Base-by-base conservation (phyloP, 1,140 invertebrate species). In the Oncopeltus fasciatus region DNA sequence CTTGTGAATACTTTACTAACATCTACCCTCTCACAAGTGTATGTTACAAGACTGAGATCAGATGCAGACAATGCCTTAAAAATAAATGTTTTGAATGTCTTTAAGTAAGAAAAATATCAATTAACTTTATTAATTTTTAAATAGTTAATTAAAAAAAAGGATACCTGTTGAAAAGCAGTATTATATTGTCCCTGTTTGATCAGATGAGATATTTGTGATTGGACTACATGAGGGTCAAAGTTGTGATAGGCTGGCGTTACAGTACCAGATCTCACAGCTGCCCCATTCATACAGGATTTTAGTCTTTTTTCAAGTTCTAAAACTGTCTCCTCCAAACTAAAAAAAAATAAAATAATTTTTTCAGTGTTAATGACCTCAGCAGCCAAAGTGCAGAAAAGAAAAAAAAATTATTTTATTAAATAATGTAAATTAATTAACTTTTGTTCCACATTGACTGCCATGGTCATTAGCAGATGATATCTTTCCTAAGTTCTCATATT, bases 151-250 rank as follows among this genome's bases (percentile, higher is more conserved):
- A 49, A 1, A 20, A 20, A 21, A 49, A 1, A 21, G 43, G 24
- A 69, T 69, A 80, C 92, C 75, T 91, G 80, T 72, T 94, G 88
- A 73, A 95, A 94, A 14, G 91, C 92, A 56, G 84, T 81, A 74
- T 92, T 91, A 1, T 86, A 75, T 70, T 91, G 85, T 2, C 87
- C 86, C 65, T 82, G 78, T 31, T 78, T 74, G 20, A 93, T 73
- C n/a, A 88, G 74, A 24, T 84, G 80, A 66, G 86, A 77, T 51
- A 93, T 83, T 66, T 86, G 83, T n/a, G 81, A 75, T 68, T 86
- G 80, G 63, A 78, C 77, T 64, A 78, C 76, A 65, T 82, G 79
- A n/a, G 79, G 71, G 70, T 85, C 82, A 43, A 77, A 73, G n/a
- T 75, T 68, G 47, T 77, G 75, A 12, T 81, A 78, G 1, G 80